phyloP scores from a whole-genome alignment of 53 echinoderm and acorn worm genomes.

The Holothuria scabra region DNA sequence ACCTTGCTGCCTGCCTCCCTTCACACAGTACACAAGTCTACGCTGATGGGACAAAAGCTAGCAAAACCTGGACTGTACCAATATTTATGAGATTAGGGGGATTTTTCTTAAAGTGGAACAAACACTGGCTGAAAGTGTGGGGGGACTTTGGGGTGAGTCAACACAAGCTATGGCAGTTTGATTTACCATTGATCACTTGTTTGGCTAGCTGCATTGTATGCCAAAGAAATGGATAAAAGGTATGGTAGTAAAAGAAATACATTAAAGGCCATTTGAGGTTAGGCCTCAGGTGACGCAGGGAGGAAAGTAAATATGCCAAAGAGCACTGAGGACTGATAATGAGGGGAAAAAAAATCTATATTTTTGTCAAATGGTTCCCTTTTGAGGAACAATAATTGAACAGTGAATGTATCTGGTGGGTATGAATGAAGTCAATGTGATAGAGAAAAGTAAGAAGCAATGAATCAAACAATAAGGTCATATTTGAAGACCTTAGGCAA shows the following conservation, averaged over 20 bases:
- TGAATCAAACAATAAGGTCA: too few species aligned
- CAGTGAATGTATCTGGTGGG: too few species aligned
- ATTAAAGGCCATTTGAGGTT: conserved; percentile 31
- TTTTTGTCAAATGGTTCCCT: too few species aligned
- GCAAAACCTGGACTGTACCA: conserved; percentile 22
- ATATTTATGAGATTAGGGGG: conserved; percentile 33
- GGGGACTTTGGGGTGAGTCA: conserved; percentile 27
- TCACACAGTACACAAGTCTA: background rate
- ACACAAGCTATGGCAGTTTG: background rate
- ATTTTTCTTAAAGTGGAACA: conserved; percentile 6
- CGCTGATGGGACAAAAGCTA: background rate
- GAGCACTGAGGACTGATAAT: background rate
- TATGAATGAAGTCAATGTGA: too few species aligned
- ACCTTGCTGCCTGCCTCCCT: background rate
- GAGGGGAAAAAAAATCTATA: background rate
- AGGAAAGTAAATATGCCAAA: conserved; percentile 18
- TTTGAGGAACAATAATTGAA: too few species aligned
- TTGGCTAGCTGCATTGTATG: conserved; percentile 7
- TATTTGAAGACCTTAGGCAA: too few species aligned
- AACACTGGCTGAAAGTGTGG: background rate
- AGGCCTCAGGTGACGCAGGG: background rate
- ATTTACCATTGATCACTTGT: conserved; percentile 25
- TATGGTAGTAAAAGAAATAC: background rate
- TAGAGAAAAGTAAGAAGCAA: too few species aligned
- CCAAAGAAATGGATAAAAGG: background rate